phyloP scores from a whole-genome alignment of 1,140 invertebrate species.

The Chionoecetes opilio region DNA sequence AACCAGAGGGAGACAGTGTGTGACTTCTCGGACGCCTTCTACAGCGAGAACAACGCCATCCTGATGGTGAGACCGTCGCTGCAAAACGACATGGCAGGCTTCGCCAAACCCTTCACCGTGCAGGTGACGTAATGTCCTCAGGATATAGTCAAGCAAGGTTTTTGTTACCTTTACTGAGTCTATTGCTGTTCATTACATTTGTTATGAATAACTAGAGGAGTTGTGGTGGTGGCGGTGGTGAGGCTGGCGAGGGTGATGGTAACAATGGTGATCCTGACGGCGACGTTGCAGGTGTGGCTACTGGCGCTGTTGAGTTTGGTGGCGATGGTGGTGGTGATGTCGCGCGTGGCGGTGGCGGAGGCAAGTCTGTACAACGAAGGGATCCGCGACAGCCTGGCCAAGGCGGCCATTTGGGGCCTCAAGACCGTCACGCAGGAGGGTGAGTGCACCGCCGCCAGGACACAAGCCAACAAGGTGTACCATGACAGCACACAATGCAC shows the following conservation, averaged over 20 bases:
- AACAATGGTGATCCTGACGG: no score
- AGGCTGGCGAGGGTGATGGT: no score
- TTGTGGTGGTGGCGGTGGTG: no score
- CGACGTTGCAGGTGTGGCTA: conserved; percentile 24
- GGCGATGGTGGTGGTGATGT: background rate
- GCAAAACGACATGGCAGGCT: conserved; percentile 42
- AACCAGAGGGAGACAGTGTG: conserved; percentile 13
- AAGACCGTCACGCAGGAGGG: conserved; percentile 25
- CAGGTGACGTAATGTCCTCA: background rate
- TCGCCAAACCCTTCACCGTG: conserved; percentile 49
- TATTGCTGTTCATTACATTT: no score
- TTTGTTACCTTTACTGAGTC: no score
- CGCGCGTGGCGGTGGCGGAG: conserved; percentile 5
- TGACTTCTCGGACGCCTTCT: conserved; percentile 36
- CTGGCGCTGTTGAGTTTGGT: conserved; percentile 38
- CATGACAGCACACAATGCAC: background rate
- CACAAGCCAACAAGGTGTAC: background rate
- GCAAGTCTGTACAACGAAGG: background rate
- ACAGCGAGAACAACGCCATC: conserved; percentile 30
- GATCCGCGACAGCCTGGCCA: background rate
- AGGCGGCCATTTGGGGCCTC: conserved; percentile 32
- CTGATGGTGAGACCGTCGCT: conserved; percentile 28
- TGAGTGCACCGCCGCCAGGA: background rate
- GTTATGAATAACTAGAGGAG: no score
- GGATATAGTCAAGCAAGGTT: no score